These are phyloP conservation scores for Clarias fuscus DNA, from an alignment of 2,797 vertebrate species.

Conservation along the genomic window DNA sequence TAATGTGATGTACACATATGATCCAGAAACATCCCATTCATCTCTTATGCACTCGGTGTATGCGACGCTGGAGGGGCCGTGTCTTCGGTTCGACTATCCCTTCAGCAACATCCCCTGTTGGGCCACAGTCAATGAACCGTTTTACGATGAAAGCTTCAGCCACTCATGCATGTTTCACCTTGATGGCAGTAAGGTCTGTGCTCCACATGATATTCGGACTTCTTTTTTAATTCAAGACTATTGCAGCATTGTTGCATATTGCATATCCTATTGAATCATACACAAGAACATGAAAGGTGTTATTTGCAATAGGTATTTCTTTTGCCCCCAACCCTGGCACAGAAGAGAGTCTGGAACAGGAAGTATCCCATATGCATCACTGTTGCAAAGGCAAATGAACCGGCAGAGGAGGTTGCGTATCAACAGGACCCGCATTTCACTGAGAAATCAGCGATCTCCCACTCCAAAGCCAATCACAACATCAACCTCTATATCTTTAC, in stretches of 20 bases:
- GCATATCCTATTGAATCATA: background rate
- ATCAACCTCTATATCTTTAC: slow-evolving; percentile 82
- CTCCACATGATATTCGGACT: background rate
- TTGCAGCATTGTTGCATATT: background rate
- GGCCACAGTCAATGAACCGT: slow-evolving; percentile 78
- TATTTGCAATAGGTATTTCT: slow-evolving; percentile 77
- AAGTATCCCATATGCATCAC: slow-evolving; percentile 90
- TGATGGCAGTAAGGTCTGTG: slow-evolving; percentile 77
- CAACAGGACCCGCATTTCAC: slow-evolving; percentile 28
- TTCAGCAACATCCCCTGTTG: slow-evolving; percentile 76
- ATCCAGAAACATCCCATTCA: slow-evolving; percentile 81
- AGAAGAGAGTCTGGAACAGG: slow-evolving; percentile 87
- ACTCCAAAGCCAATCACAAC: slow-evolving; percentile 42
- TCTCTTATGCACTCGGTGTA: slow-evolving; percentile 82
- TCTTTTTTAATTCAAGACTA: background rate
- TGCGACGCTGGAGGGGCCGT: slow-evolving; percentile 77
- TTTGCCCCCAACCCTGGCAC: slow-evolving; percentile 79
- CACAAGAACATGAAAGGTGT: slow-evolving; percentile 31
- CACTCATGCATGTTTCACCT: slow-evolving; percentile 76
- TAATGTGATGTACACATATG: slow-evolving; percentile 81
- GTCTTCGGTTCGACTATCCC: slow-evolving; percentile 80
- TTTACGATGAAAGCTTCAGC: slow-evolving; percentile 70
- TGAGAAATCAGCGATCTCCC: slow-evolving; percentile 44
- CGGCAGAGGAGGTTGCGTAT: slow-evolving; percentile 39
- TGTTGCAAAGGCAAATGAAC: slow-evolving; percentile 54